phyloP scores from a whole-genome alignment of 2,113 vertebrate genomes.

The Aepyceros melampus region DNA sequence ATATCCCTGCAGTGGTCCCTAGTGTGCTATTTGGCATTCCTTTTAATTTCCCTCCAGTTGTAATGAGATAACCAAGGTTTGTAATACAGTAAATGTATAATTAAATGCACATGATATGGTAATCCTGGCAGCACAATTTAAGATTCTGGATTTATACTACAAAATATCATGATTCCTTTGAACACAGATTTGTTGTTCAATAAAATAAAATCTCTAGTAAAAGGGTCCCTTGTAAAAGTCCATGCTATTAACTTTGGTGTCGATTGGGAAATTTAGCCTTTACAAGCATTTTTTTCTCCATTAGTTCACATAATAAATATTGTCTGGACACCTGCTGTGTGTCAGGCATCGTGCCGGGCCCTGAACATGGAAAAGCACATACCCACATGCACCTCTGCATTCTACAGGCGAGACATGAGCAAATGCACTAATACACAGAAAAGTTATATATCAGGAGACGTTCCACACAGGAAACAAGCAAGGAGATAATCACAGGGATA shows the following conservation, averaged over 20 bases:
- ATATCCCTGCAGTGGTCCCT: slow-evolving; percentile 73
- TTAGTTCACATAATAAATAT: not conserved
- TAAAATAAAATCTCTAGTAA: slow-evolving; percentile 19
- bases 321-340: not conserved
- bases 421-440: not conserved
- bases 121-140: not conserved
- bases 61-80: slow-evolving; percentile 73
- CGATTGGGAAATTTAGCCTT: not conserved
- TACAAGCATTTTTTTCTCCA: not conserved
- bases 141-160: not conserved
- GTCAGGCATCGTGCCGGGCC: not conserved
- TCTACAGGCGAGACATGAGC: not conserved
- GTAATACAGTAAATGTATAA: slow-evolving; percentile 62
- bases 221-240: not conserved
- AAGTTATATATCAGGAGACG: not conserved
- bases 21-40: slow-evolving; percentile 72
- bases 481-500: not conserved
- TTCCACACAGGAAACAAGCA: not conserved
- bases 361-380: not conserved
- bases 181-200: not conserved
- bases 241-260: not conserved
- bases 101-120: not conserved
- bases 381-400: not conserved
- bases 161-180: not conserved
- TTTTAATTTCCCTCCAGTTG: slow-evolving; percentile 65